Conservation (phyloP, 2,113 vertebrate genomes). For the Burhinus oedicnemus region DNA sequence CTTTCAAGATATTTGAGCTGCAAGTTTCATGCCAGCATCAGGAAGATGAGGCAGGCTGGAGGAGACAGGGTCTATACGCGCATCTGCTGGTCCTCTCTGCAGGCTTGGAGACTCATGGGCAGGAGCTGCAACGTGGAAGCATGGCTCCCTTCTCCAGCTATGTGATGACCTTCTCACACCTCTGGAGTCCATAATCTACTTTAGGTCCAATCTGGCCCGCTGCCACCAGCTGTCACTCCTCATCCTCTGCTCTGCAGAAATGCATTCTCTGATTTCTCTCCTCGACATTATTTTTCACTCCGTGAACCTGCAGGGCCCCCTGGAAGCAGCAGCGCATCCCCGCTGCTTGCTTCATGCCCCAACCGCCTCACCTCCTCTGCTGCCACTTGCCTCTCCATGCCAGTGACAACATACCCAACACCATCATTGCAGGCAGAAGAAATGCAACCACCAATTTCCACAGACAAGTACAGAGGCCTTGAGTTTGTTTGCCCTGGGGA, state of each 20-base stretch:
- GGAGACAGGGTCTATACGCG: neutral
- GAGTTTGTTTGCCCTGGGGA: neutral
- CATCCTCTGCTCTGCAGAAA: neutral
- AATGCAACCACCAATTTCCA: neutral
- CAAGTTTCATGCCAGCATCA: neutral
- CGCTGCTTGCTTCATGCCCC: neutral
- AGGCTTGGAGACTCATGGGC: neutral
- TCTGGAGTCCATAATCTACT: neutral
- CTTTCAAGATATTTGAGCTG: neutral
- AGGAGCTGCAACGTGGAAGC: neutral
- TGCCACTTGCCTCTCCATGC: neutral
- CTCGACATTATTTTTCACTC: neutral
- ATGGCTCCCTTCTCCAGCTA: neutral
- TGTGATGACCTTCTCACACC: neutral
- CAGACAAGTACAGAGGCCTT: neutral
- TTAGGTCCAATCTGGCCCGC: neutral
- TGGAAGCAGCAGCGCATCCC: neutral
- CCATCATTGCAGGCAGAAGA: neutral
- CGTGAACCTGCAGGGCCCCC: neutral
- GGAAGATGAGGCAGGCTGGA: neutral
- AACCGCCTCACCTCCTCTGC: neutral
- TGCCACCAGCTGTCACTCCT: neutral
- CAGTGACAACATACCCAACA: neutral
- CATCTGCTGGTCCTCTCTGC: neutral
- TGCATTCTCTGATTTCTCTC: neutral